phyloP scores from a whole-genome alignment of 1,140 invertebrate genomes.

The Adoxophyes honmai region DNA sequence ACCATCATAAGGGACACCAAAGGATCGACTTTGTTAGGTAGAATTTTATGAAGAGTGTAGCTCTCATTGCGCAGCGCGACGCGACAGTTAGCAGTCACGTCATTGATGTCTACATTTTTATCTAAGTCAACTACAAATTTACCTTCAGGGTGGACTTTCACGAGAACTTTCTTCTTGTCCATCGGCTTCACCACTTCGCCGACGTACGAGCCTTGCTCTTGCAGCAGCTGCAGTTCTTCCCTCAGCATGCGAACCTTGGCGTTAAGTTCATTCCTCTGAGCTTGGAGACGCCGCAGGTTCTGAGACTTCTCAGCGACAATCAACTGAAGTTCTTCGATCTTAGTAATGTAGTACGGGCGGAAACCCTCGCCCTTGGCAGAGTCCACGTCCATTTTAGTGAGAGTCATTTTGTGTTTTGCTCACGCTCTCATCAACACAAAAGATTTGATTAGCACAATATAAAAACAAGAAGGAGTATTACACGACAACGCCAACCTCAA shows the following conservation, averaged over 20 bases:
- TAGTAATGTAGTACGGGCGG: slow-evolving; percentile 96
- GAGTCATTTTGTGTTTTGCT: slow-evolving; percentile 38
- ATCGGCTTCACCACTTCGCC: slow-evolving; percentile 99
- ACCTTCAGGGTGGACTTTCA: slow-evolving; percentile 99
- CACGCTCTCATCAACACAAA: background rate
- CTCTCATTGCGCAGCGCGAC: slow-evolving; percentile 99
- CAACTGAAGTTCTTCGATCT: slow-evolving; percentile 97
- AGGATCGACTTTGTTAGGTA: slow-evolving; percentile 99
- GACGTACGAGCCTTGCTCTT: slow-evolving; percentile 99
- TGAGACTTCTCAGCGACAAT: slow-evolving; percentile 98
- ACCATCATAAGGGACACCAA: slow-evolving; percentile 99
- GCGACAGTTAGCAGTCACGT: slow-evolving; percentile 97
- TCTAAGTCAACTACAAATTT: slow-evolving; percentile 99
- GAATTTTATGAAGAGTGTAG: slow-evolving; percentile 98
- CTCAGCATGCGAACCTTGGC: slow-evolving; percentile 99
- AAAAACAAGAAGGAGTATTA: background rate
- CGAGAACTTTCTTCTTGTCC: slow-evolving; percentile 99
- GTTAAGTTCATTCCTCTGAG: slow-evolving; percentile 99
- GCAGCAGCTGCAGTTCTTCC: slow-evolving; percentile 97
- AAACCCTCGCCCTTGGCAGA: slow-evolving; percentile 91
- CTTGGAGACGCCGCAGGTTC: slow-evolving; percentile 97
- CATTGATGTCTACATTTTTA: slow-evolving; percentile 99
- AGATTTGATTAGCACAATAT: background rate
- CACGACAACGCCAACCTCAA: slow-evolving; percentile 12
- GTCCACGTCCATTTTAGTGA: slow-evolving; percentile 92